Conservation (phyloP, 2,888 invertebrate species). For the Lydus trimaculatus region DNA sequence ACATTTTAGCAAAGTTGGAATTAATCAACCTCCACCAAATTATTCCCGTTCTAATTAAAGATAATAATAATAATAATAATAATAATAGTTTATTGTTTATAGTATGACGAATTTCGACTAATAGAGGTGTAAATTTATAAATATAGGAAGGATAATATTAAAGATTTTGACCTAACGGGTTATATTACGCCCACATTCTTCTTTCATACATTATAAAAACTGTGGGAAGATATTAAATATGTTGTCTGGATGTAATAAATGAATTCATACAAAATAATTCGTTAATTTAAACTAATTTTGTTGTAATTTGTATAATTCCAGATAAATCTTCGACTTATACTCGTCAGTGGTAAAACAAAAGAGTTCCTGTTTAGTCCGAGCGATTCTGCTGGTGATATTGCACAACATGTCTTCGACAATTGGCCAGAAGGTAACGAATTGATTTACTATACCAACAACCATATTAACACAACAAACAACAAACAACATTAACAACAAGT, state of each 20-base stretch:
- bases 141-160: conserved; percentile 30
- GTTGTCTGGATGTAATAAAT: neutral
- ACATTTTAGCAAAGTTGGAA: neutral
- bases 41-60: neutral
- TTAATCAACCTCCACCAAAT: neutral
- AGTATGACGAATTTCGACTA: neutral
- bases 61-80: no score
- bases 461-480: no score
- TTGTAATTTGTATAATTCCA: conserved; percentile 67
- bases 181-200: conserved; percentile 31
- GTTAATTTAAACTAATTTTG: conserved; percentile 16
- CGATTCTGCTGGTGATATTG: conserved; percentile 98
- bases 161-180: conserved; percentile 34
- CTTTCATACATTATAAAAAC: conserved; percentile 21
- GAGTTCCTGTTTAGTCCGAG: conserved; percentile 98
- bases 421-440: conserved; percentile 99
- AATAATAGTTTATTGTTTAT: neutral
- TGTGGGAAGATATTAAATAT: conserved; percentile 24
- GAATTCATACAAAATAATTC: no score
- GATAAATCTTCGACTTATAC: conserved; percentile 97
- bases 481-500: no score
- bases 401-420: conserved; percentile 98
- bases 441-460: no score
- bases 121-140: conserved; percentile 19
- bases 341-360: conserved; percentile 99